Evolutionary conservation across 2,797 vertebrate species (phyloP), one percentile per base, ranked within the genome.

Genomic region (Balearica regulorum): DNA sequence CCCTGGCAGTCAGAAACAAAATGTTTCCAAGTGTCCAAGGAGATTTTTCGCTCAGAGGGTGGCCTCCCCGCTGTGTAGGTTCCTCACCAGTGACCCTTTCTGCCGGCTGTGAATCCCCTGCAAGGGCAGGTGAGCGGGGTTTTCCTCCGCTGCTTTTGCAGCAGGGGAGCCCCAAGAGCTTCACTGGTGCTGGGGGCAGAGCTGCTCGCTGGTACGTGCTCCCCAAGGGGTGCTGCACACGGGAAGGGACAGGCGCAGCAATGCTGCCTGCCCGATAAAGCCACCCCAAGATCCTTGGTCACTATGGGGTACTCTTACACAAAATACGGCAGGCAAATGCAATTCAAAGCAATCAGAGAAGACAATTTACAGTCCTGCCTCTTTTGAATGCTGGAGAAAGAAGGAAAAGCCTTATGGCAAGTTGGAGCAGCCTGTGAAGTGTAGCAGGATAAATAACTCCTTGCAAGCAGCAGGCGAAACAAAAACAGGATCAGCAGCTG

Each of bases 401-500:
- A 55, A 92, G 72, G 79, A 83, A 91, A 94, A 90, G 64, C 83
- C 77, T 83, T n/a, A 26, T 64, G 89, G 86, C 86, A 87, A 92
- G 49, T 49, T 71, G 83, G 83, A 92, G 83, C 77, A 82, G 73
- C 33, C 77, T 93, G 78, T 54, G 29, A 91, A 82, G 75, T 62
- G 75, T 69, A 87, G 70, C 75, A 69, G 81, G 58, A 28, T 95
- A 96, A 93, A 92, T 84, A 87, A 55, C 46, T 84, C 58, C 66
- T 58, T 87, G 68, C 58, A 76, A 92, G 60, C n/a, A 87, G 73
- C 46, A 90, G 70, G 25, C 0, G 43, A 92, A 92, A 90, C 46
- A 82, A 92, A 93, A 93, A 57, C 86, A 93, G 81, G 81, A 87
- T 93, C 66, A 58, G 70, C 81, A 69, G 78, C 89, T 73, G 78